Conservation (phyloP, 1,140 invertebrate species). For the Halesus radiatus region DNA sequence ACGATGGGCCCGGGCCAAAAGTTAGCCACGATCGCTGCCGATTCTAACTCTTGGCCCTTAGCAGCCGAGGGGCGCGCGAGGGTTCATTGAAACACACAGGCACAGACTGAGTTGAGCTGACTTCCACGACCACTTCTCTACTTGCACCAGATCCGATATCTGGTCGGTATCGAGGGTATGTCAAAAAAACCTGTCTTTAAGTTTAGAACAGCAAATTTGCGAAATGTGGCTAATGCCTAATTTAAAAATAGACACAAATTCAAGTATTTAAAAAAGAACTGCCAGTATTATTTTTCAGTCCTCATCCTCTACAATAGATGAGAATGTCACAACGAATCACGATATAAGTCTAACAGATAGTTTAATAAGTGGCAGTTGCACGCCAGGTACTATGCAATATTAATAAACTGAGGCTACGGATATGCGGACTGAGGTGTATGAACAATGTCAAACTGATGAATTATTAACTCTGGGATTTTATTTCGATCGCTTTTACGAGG, state of each 20-base stretch:
- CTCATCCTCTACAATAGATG: constrained; percentile 18
- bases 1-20: constrained; percentile 52
- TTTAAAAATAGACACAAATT: too few relatives aligned
- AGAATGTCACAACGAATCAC: neutral
- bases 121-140: too few relatives aligned
- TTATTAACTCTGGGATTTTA: constrained; percentile 6
- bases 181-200: too few relatives aligned
- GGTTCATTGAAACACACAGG: too few relatives aligned
- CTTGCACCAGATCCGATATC: too few relatives aligned
- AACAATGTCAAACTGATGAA: constrained; percentile 25
- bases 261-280: too few relatives aligned
- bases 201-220: too few relatives aligned
- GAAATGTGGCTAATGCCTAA: too few relatives aligned
- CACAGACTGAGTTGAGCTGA: too few relatives aligned
- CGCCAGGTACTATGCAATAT: too few relatives aligned
- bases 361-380: neutral
- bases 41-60: constrained; percentile 28
- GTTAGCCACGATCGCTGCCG: constrained; percentile 52
- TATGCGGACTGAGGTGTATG: neutral
- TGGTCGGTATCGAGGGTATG: too few relatives aligned
- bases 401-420: too few relatives aligned
- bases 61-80: neutral
- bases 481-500: constrained; percentile 33
- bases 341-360: neutral
- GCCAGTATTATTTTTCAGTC: constrained; percentile 15